Evolutionary conservation across 2,888 invertebrate genomes (phyloP).

Genomic region (Capitulum mitella): DNA sequence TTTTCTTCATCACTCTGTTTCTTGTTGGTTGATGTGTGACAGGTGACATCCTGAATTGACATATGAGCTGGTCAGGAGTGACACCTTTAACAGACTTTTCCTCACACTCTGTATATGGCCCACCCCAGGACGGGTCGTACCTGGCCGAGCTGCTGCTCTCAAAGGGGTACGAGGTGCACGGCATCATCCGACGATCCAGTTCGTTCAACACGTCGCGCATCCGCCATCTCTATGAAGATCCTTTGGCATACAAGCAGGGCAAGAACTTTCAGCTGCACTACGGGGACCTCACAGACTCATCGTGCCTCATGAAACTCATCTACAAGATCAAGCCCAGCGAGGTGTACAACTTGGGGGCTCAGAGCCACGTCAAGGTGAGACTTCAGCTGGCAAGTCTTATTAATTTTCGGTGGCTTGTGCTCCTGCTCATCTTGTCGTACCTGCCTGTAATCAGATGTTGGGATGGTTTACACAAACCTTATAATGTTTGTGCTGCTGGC

Average conservation of each 20-base stretch:
- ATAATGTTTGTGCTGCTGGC: neutral
- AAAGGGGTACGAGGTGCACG: slow-evolving; percentile 93
- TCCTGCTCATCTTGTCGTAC: no score
- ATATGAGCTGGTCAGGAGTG: no score
- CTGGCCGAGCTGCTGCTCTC: slow-evolving; percentile 84
- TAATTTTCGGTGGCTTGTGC: no score
- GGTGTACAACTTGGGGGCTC: slow-evolving; percentile 96
- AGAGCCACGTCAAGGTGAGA: slow-evolving; percentile 92
- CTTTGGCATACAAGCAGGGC: slow-evolving; percentile 64
- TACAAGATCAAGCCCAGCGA: slow-evolving; percentile 73
- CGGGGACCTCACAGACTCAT: slow-evolving; percentile 97
- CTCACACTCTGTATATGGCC: no score
- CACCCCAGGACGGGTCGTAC: slow-evolving; percentile 97
- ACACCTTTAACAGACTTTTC: no score
- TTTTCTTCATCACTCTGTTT: neutral
- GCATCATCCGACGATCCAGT: slow-evolving; percentile 86
- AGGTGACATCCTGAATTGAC: no score
- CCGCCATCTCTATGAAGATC: slow-evolving; percentile 89
- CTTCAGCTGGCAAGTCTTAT: neutral
- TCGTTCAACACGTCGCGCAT: slow-evolving; percentile 95
- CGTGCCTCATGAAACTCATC: slow-evolving; percentile 82
- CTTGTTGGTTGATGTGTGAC: neutral
- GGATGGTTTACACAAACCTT: neutral
- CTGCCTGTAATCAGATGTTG: no score
- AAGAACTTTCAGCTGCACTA: slow-evolving; percentile 76